These are phyloP conservation scores for Tenodera sinensis DNA, from an alignment of 2,888 invertebrate genomes.

Conservation along the genomic window DNA sequence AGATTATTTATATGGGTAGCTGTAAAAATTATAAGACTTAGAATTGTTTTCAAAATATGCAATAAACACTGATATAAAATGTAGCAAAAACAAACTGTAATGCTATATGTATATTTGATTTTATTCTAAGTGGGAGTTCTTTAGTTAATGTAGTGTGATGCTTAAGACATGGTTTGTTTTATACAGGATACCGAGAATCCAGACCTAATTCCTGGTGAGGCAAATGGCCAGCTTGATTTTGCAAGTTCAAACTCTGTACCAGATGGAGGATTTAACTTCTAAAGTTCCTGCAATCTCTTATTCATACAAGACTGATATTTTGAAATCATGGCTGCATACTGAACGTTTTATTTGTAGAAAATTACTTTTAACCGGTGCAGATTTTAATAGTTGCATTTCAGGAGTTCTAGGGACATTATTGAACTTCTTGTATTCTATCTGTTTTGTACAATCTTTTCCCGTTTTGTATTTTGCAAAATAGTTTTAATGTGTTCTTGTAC, in stretches of 20 bases:
- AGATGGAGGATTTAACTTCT: conserved; percentile 34
- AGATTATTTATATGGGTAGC: no score
- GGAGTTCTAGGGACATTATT: background rate
- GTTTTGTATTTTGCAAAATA: background rate
- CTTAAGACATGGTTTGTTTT: background rate
- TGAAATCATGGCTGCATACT: background rate
- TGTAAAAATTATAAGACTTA: no score
- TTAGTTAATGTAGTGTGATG: no score
- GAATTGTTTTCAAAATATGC: no score
- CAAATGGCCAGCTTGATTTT: conserved; percentile 32
- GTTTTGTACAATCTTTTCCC: conserved; percentile 1
- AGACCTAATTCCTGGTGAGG: conserved; percentile 27
- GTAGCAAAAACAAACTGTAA: no score
- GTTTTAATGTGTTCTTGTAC: background rate
- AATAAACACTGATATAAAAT: no score
- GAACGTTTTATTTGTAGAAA: background rate
- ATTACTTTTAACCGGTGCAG: background rate
- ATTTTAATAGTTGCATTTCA: background rate
- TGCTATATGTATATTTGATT: no score
- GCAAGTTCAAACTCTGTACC: conserved; percentile 27
- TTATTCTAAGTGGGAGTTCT: no score
- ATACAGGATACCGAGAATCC: conserved; percentile 32
- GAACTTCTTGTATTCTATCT: background rate
- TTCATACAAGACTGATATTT: background rate
- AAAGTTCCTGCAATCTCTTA: background rate